Percentiles rank a stretch among this genome's conserved stretches.
These are phyloP conservation scores for Hemiscyllium ocellatum DNA, from an alignment of 2,113 vertebrate genomes.

Conservation along the genomic window DNA sequence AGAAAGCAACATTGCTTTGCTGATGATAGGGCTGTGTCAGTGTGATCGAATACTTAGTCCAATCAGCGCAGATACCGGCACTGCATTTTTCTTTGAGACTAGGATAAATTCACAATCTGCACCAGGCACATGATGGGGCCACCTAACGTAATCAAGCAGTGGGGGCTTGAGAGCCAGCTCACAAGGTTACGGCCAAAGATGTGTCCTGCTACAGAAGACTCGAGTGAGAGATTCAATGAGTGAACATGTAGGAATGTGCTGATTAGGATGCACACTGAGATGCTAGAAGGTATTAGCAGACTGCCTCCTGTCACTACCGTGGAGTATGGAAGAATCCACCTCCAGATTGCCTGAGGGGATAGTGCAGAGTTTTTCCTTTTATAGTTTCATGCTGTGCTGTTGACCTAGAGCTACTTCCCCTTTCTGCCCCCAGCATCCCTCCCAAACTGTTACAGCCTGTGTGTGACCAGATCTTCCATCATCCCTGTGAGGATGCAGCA, in stretches of 20 bases:
- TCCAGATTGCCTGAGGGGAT: not conserved
- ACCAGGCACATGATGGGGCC: no score
- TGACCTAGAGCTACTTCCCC: not conserved
- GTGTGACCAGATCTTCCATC: not conserved
- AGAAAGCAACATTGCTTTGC: no score
- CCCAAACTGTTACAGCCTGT: not conserved
- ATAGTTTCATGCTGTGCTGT: not conserved
- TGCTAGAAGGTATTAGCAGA: no score
- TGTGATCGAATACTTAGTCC: not conserved
- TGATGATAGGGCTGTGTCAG: not conserved
- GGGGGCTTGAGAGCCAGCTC: no score
- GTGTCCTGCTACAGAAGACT: not conserved
- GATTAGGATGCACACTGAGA: no score
- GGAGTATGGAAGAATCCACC: not conserved
- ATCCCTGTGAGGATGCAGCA: no score
- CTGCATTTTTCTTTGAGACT: not conserved
- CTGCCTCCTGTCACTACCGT: not conserved
- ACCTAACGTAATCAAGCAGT: no score
- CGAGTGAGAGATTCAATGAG: not conserved
- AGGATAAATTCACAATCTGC: not conserved
- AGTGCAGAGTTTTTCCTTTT: not conserved
- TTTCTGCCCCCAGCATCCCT: not conserved
- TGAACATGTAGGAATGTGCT: not conserved
- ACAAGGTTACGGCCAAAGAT: no score
- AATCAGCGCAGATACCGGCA: not conserved